phyloP scores from a whole-genome alignment of 2,113 vertebrate species.

The Lasiurus cinereus region DNA sequence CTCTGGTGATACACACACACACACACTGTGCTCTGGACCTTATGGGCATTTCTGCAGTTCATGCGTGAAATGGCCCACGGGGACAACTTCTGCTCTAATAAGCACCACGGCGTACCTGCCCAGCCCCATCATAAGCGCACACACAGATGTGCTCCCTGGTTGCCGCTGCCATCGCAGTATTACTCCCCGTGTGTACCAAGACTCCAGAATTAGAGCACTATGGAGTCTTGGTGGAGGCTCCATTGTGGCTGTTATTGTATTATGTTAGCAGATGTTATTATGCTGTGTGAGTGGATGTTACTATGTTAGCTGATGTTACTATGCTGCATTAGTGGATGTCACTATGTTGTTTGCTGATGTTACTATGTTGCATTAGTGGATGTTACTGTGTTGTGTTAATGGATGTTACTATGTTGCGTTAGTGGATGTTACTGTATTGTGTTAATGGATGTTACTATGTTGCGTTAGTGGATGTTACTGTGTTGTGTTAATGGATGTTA shows the following conservation, averaged over 20 bases:
- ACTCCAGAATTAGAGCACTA: not conserved
- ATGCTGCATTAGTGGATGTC: not conserved
- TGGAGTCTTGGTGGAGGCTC: not conserved
- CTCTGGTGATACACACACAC: not conserved
- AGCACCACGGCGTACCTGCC: not conserved
- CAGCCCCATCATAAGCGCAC: not conserved
- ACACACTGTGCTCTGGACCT: not conserved
- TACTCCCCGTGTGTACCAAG: accelerated
- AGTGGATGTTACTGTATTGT: too few relatives aligned
- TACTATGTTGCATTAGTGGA: not conserved
- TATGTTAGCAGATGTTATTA: not conserved
- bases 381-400: not conserved
- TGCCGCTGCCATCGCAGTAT: not conserved
- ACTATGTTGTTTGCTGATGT: not conserved
- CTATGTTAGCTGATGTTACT: not conserved
- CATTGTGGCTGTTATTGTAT: not conserved
- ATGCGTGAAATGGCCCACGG: not conserved
- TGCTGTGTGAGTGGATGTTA: not conserved
- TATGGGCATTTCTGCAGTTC: not conserved
- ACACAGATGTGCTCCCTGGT: not conserved
- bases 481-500: too few relatives aligned
- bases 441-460: too few relatives aligned
- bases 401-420: not conserved
- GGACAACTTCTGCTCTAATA: conserved; percentile 66
- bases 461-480: too few relatives aligned